Evolutionary conservation across 2,888 invertebrate species (phyloP).

Genomic region (Nesidiocoris tenuis): DNA sequence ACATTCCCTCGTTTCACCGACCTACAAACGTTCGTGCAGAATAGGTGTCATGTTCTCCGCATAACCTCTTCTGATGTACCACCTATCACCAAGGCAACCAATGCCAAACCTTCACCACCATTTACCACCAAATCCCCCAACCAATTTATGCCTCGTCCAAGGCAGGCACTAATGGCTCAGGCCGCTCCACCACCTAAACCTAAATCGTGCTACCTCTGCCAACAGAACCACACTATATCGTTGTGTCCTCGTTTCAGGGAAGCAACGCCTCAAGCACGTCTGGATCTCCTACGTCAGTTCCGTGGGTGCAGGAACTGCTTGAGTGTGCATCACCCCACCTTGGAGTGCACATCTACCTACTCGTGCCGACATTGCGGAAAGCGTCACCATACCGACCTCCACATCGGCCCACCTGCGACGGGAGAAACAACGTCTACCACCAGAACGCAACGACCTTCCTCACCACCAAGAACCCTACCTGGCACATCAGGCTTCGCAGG

Average conservation of each 20-base stretch:
- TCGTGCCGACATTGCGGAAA: neutral
- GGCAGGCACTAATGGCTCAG: neutral
- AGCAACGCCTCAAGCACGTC: neutral
- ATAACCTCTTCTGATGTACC: neutral
- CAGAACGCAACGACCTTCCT: too few relatives aligned
- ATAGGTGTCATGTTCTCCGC: neutral
- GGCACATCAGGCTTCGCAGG: too few relatives aligned
- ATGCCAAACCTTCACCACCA: neutral
- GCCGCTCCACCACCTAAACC: neutral
- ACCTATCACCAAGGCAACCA: neutral
- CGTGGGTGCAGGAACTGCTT: constrained; percentile 8
- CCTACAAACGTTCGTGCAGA: constrained; percentile 1
- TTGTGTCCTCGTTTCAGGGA: neutral
- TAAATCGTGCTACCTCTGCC: neutral
- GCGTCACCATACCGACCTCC: constrained; percentile 8
- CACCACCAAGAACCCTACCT: too few relatives aligned
- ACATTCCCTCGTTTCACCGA: neutral
- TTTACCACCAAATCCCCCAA: neutral
- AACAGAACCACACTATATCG: neutral
- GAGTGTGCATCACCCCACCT: neutral
- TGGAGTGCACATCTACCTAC: neutral
- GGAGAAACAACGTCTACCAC: too few relatives aligned
- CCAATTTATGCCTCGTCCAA: neutral
- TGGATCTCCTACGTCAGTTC: neutral
- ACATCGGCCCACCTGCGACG: too few relatives aligned